These are phyloP conservation scores for Myanophis thanlyinensis DNA, from an alignment of 2,113 vertebrate species.

Conservation along the genomic window DNA sequence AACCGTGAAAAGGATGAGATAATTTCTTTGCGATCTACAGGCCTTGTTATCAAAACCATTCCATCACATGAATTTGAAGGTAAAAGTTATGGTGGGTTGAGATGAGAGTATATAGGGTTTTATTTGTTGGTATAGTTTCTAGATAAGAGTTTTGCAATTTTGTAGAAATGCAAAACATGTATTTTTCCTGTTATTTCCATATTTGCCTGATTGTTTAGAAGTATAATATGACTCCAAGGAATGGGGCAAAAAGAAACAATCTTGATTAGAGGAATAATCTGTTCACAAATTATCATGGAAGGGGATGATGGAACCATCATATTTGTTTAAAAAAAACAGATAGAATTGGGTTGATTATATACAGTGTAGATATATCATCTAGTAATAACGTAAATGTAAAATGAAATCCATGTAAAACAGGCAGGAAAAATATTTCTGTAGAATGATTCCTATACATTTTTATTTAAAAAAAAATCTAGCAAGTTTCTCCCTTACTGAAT, in stretches of 20 bases:
- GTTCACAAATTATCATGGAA: not conserved
- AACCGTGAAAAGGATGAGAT: constrained; percentile 73
- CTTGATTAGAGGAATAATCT: not conserved
- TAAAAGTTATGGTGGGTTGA: constrained; percentile 40
- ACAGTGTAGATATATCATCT: not conserved
- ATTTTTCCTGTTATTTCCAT: not conserved
- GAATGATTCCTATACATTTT: not conserved
- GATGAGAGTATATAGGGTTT: not conserved
- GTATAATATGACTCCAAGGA: not conserved
- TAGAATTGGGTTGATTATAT: not conserved
- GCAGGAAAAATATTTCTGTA: not conserved
- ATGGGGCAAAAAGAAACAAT: not conserved
- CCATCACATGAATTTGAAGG: constrained; percentile 76
- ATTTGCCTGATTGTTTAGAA: not conserved
- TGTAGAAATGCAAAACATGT: not conserved
- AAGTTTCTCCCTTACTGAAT: not conserved
- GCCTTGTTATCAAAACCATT: constrained; percentile 80
- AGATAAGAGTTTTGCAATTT: not conserved
- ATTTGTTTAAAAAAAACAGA: not conserved
- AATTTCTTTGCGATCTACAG: constrained; percentile 70
- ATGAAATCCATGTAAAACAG: not conserved
- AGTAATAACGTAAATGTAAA: too few species aligned
- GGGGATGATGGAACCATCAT: not conserved
- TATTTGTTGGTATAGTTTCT: not conserved
- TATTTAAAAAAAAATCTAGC: not conserved